A percentile compares a stretch with the other conserved stretches of the same genome.
phyloP scores from a whole-genome alignment of 2,888 invertebrate species.

The Amphipoea lucens region DNA sequence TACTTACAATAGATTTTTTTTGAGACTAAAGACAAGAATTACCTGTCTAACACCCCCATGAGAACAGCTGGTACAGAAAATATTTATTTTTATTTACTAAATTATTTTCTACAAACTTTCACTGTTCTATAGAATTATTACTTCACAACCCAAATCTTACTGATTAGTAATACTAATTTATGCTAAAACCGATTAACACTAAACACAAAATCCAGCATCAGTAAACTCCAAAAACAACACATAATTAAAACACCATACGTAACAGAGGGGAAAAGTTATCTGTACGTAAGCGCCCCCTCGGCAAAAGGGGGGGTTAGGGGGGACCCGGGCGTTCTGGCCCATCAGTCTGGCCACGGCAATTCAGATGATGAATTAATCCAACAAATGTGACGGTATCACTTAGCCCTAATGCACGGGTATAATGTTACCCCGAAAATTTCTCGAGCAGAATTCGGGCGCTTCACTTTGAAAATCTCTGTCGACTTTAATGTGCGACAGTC shows the following conservation, averaged over 20 bases:
- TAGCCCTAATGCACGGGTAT: constrained; percentile 90
- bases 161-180: neutral
- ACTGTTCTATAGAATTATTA: neutral
- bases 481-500: constrained; percentile 76
- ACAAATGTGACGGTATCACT: constrained; percentile 91
- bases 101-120: neutral
- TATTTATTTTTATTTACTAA: too few species aligned
- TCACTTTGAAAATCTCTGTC: constrained; percentile 80
- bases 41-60: neutral
- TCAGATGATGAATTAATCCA: constrained; percentile 91
- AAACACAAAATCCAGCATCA: constrained; percentile 42
- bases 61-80: too few species aligned
- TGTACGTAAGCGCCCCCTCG: constrained; percentile 71
- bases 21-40: neutral
- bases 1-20: neutral
- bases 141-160: too few species aligned
- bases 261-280: constrained; percentile 78
- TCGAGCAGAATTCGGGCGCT: constrained; percentile 73
- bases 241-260: constrained; percentile 85
- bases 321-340: constrained; percentile 84
- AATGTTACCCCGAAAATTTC: constrained; percentile 88
- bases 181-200: constrained; percentile 36
- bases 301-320: constrained; percentile 64
- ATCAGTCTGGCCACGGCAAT: constrained; percentile 91
- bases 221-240: constrained; percentile 74